Evolutionary conservation across 2,113 vertebrate genomes (phyloP).

Genomic region (Megaceryle maxima): DNA sequence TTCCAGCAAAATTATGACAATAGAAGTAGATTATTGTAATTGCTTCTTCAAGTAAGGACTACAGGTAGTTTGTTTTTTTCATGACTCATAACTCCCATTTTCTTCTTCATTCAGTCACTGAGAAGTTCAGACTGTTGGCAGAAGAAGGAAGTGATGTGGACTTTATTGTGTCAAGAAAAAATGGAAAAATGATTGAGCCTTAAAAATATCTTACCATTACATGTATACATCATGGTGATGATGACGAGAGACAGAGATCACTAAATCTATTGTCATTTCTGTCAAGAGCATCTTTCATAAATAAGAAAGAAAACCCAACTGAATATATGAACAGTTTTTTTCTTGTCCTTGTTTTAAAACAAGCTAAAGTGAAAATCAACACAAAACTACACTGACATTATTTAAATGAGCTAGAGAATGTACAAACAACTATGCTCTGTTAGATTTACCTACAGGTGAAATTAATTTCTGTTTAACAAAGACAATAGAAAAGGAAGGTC

Average conservation of each 20-base stretch:
- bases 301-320: background rate
- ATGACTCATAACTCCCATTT: constrained; percentile 34
- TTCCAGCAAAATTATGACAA: constrained; percentile 62
- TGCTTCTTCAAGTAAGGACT: constrained; percentile 34
- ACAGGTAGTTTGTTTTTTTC: constrained; percentile 10
- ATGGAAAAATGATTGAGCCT: background rate
- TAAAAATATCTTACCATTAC: background rate
- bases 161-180: background rate
- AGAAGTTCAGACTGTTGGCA: background rate
- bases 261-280: background rate
- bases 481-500: background rate
- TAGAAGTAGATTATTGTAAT: constrained; percentile 59
- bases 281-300: background rate
- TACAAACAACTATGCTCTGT: background rate
- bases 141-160: background rate
- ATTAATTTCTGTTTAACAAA: background rate
- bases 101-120: constrained; percentile 14
- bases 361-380: background rate
- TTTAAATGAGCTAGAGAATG: background rate
- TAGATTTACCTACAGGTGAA: background rate
- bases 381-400: background rate
- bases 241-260: background rate
- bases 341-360: background rate
- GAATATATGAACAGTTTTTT: background rate
- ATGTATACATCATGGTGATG: background rate